Conservation (phyloP, 2,888 invertebrate genomes). For the Chloroclysta siterata region DNA sequence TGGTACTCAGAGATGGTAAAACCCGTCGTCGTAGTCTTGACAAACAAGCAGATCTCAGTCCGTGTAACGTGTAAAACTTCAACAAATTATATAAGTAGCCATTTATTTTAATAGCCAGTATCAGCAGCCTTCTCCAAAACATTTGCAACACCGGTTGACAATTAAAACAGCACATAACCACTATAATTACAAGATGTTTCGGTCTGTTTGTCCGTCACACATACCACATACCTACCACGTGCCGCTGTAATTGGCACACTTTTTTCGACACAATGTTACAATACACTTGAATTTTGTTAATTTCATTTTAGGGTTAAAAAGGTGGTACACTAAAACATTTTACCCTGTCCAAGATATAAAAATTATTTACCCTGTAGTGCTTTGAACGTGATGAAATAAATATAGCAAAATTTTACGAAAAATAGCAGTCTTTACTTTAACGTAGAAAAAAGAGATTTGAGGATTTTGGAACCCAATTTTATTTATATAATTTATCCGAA, state of each 20-base stretch:
- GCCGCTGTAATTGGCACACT: slow-evolving; percentile 47
- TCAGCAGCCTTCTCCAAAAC: slow-evolving; percentile 9
- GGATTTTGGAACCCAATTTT: too few relatives aligned
- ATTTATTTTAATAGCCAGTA: slow-evolving; percentile 7
- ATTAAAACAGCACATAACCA: slow-evolving; percentile 25
- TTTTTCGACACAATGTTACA: slow-evolving; percentile 26
- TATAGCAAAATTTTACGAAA: too few relatives aligned
- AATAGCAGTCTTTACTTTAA: too few relatives aligned
- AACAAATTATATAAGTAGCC: not conserved
- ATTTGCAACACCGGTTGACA: slow-evolving; percentile 33
- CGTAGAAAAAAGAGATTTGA: too few relatives aligned
- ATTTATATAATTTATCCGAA: too few relatives aligned
- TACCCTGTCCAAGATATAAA: not conserved
- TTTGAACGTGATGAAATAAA: too few relatives aligned
- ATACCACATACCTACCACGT: slow-evolving; percentile 48
- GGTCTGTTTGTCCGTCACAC: slow-evolving; percentile 50
- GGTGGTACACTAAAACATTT: not conserved
- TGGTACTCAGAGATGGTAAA: not conserved
- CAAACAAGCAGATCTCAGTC: not conserved
- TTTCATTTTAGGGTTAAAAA: not conserved
- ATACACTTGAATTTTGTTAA: slow-evolving; percentile 6
- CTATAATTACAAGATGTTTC: slow-evolving; percentile 50
- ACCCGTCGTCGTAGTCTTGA: too few relatives aligned
- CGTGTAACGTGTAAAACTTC: not conserved
- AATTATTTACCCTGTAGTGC: not conserved